Percentiles rank a stretch among this genome's conserved stretches.
Conservation (phyloP, 2,888 invertebrate species). For the Hyalella azteca region DNA sequence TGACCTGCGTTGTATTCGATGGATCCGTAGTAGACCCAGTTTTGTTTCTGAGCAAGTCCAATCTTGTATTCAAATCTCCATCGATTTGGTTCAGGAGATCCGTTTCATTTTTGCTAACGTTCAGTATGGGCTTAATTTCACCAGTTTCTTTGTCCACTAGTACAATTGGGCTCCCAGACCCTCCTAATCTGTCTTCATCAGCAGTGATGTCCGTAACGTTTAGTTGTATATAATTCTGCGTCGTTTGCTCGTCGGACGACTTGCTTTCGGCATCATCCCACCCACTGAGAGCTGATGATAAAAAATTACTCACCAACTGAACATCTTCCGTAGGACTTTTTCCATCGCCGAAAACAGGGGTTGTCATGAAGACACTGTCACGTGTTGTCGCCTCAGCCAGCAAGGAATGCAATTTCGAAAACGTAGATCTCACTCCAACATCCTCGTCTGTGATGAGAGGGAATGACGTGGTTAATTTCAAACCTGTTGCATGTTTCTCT, state of each 20-base stretch:
- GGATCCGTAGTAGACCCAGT: neutral
- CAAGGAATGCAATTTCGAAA: conserved; percentile 1
- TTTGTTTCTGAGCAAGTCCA: neutral
- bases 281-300: conserved; percentile 44
- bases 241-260: neutral
- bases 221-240: neutral
- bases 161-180: conserved; percentile 5
- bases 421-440: neutral
- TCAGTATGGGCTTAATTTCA: conserved; percentile 5
- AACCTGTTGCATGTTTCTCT: too few species aligned
- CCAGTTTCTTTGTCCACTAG: conserved; percentile 6
- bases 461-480: too few species aligned
- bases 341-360: neutral
- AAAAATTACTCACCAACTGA: conserved; percentile 48
- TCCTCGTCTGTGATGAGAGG: neutral
- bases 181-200: neutral
- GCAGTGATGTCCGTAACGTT: neutral
- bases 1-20: neutral
- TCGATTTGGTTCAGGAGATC: neutral
- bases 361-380: conserved; percentile 10
- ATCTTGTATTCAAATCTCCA: neutral
- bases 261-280: conserved; percentile 34
- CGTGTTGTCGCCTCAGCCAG: neutral
- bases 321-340: conserved; percentile 41
- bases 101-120: conserved; percentile 5